phyloP scores from a whole-genome alignment of 1,140 invertebrate genomes.

The Agrilus planipennis region DNA sequence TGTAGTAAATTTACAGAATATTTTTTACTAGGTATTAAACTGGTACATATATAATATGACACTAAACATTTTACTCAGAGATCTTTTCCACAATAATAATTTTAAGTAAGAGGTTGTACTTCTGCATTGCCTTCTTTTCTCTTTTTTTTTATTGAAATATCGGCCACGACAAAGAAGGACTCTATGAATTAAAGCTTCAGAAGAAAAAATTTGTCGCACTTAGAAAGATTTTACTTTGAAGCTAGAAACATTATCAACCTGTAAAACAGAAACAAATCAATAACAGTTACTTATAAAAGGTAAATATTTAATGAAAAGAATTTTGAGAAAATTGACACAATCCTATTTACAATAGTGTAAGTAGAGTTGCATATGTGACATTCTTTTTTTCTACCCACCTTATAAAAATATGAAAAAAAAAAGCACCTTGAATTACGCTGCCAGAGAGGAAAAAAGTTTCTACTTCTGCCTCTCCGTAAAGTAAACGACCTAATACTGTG shows the following conservation, averaged over 20 bases:
- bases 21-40: too few relatives aligned
- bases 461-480: not conserved
- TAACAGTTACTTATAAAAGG: not conserved
- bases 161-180: too few relatives aligned
- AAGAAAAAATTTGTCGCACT: too few relatives aligned
- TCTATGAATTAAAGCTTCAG: too few relatives aligned
- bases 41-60: too few relatives aligned
- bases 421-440: constrained; percentile 1
- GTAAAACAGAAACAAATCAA: constrained; percentile 28
- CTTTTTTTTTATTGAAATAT: too few relatives aligned
- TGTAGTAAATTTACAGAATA: too few relatives aligned
- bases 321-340: constrained; percentile 3
- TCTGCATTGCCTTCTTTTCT: too few relatives aligned
- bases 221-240: constrained; percentile 38
- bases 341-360: too few relatives aligned
- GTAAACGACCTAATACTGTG: constrained; percentile 2
- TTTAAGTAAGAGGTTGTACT: too few relatives aligned
- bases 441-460: not conserved
- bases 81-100: too few relatives aligned
- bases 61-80: too few relatives aligned
- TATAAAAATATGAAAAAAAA: constrained; percentile 6
- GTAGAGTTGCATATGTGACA: constrained; percentile 1
- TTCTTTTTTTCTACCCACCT: constrained; percentile 2
- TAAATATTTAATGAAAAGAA: constrained; percentile 3
- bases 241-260: constrained; percentile 51